These are phyloP conservation scores for Antechinus flavipes DNA, from an alignment of 2,113 vertebrate genomes.

Conservation along the genomic window DNA sequence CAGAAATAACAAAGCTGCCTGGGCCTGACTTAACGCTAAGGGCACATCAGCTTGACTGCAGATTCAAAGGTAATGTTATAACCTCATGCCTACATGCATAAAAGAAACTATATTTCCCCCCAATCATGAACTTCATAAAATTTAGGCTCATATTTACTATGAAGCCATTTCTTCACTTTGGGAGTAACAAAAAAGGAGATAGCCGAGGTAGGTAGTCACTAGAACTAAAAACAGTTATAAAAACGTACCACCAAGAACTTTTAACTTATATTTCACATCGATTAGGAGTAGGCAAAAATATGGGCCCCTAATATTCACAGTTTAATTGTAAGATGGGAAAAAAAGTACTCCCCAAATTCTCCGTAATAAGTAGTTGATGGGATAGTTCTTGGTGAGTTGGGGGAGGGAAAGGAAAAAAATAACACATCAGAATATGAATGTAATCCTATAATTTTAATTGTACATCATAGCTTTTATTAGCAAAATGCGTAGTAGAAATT, in stretches of 20 bases:
- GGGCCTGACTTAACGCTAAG: constrained; percentile 11
- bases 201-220: background rate
- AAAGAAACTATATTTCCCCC: background rate
- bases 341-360: background rate
- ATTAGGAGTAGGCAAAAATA: background rate
- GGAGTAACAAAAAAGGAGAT: background rate
- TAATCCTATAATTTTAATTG: background rate
- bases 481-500: constrained; percentile 30
- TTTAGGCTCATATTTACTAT: background rate
- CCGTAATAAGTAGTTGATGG: background rate
- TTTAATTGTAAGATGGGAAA: constrained; percentile 1
- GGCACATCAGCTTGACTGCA: background rate
- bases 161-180: background rate
- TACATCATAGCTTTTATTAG: constrained; percentile 9
- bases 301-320: background rate
- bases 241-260: background rate
- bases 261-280: background rate
- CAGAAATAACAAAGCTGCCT: constrained; percentile 33
- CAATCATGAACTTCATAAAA: background rate
- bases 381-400: background rate
- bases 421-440: background rate
- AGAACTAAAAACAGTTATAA: background rate
- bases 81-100: accelerated
- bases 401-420: background rate
- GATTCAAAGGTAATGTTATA: background rate